These are phyloP conservation scores for Conus canariensis DNA, from an alignment of 2,888 invertebrate species.

Conservation along the genomic window DNA sequence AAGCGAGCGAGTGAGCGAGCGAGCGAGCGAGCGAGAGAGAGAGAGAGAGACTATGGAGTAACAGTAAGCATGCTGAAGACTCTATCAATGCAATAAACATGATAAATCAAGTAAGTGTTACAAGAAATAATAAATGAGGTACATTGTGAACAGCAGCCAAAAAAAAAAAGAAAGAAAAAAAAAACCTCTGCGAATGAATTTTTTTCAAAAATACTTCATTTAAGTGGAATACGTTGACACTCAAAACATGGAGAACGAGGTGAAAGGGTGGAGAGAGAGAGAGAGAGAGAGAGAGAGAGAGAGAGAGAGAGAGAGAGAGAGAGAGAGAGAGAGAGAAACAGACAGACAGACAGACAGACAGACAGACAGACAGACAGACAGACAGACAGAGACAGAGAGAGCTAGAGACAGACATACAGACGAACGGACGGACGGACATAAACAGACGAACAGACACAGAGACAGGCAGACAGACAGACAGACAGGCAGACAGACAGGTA, in stretches of 20 bases:
- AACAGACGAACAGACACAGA: too few species aligned
- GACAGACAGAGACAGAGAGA: neutral
- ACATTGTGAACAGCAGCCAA: neutral
- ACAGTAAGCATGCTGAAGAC: too few species aligned
- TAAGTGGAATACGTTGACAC: too few species aligned
- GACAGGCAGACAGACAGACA: too few species aligned
- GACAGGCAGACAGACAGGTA: too few species aligned
- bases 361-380: neutral
- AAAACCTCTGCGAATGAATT: neutral
- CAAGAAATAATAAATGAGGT: too few species aligned
- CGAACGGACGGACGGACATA: too few species aligned
- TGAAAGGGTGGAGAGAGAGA: neutral
- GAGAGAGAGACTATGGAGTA: neutral
- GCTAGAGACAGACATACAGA: neutral
- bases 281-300: constrained; percentile 2
- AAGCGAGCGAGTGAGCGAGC: neutral
- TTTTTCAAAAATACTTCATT: too few species aligned
- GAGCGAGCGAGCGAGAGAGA: neutral
- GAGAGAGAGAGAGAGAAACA: neutral
- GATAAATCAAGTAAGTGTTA: too few species aligned
- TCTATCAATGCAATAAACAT: too few species aligned
- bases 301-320: constrained; percentile 5
- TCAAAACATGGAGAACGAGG: neutral
- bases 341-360: neutral
- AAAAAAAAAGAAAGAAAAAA: neutral